Percentiles rank a stretch among this genome's conserved stretches.
Evolutionary conservation across 2,113 vertebrate genomes (phyloP).

Genomic region (Choloepus hoffmanni): DNA sequence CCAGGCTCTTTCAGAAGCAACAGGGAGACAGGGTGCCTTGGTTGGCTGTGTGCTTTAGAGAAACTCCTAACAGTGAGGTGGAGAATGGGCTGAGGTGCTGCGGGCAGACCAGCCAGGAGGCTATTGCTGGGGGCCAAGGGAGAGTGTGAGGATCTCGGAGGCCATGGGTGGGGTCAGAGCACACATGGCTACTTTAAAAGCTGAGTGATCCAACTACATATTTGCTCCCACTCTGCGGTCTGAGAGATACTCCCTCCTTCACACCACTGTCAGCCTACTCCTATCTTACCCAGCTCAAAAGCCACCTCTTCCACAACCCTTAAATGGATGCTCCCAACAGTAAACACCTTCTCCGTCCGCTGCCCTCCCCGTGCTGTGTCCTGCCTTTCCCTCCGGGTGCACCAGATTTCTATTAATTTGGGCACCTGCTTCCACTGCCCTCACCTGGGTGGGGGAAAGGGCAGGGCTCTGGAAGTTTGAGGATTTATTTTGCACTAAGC

Average conservation of each 20-base stretch:
- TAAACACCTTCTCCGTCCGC: not conserved
- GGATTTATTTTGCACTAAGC: not conserved
- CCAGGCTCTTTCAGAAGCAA: not conserved
- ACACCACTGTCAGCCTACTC: not conserved
- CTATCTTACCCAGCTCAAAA: not conserved
- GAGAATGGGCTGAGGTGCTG: not conserved
- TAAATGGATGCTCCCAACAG: not conserved
- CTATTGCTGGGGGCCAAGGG: not conserved
- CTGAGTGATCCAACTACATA: not conserved
- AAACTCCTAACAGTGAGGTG: not conserved
- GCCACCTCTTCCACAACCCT: not conserved
- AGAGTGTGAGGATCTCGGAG: not conserved
- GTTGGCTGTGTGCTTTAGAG: not conserved
- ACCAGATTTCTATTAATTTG: not conserved
- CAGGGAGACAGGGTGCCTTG: not conserved
- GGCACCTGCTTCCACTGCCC: not conserved
- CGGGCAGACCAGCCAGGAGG: not conserved
- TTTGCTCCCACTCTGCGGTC: not conserved
- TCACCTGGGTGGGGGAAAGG: not conserved
- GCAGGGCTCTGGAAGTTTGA: not conserved
- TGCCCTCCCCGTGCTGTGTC: not conserved
- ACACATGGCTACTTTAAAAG: rapidly evolving
- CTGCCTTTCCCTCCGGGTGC: not conserved
- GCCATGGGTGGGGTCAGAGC: too few species aligned
- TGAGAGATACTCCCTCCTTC: not conserved